Base-by-base conservation (phyloP, 2,797 vertebrate genomes). In the Pangasius krempfi region DNA sequence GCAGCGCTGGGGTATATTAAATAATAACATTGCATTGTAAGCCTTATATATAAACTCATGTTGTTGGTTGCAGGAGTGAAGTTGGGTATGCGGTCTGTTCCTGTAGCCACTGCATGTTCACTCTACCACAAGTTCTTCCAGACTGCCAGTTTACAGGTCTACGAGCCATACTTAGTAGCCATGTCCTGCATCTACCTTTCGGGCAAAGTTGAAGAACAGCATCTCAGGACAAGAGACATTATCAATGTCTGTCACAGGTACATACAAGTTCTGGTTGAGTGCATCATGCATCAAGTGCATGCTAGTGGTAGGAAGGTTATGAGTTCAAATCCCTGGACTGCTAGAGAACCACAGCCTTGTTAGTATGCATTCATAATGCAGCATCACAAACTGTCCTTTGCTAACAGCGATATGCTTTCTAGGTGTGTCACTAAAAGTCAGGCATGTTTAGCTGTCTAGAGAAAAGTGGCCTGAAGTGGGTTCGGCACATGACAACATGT, bases 121-220 rank as follows among this genome's bases (percentile, higher is more conserved):
- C 93, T 98, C 89, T 98, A 98, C 92, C 97, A 98, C 90, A 96
- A 95, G 6, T 98, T 98, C 93, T 97, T 97, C 83, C 90, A 94
- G 0, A 93, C 95, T 20, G 95, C 92, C 88, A 94, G 91, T 73
- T 44, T 97, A 20, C 91, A 89, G 0, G 92, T 95, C 0, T 98
- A 97, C 58, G 97, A 98, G 79, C 97, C 97, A 0, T 96, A 97
- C 92, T 93, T 98, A 75, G 96, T 98, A 37, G 97, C 97, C 83
- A 97, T 98, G 97, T 97, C 97, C 92, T 95, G 96, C 27, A 92
- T 98, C 47, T 98, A 98, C 91, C 94, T 98, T 90, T 97, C 97
- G 0, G 97, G 97, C 33, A 98, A 98, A 92, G 96, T 98, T 89
- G 97, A 98, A 93, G 97, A 98, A 88, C 97, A 98, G 88, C 97